A percentile compares a stretch with the other conserved stretches of the same genome.
These are phyloP conservation scores for Adoxophyes honmai DNA, from an alignment of 1,140 invertebrate species.

Conservation along the genomic window DNA sequence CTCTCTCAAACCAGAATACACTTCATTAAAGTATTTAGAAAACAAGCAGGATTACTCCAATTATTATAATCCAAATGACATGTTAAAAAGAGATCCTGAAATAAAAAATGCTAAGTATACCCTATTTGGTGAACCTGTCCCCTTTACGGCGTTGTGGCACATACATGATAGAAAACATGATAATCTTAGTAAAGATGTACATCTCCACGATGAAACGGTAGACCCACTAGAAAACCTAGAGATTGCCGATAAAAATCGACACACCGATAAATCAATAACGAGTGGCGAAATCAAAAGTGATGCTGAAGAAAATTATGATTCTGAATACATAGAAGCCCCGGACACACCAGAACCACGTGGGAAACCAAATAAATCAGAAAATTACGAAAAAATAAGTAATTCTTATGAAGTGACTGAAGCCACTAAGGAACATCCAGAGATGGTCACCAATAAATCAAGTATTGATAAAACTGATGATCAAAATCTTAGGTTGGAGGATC, in stretches of 20 bases:
- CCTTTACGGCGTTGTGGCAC: neutral
- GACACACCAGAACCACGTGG: neutral
- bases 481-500: neutral
- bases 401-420: conserved; percentile 4
- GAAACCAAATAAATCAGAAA: neutral
- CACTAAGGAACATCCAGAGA: neutral
- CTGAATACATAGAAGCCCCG: neutral
- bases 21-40: conserved; percentile 16
- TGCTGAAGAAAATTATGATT: neutral
- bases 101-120: neutral
- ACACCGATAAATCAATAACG: neutral
- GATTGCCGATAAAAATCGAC: conserved; percentile 4
- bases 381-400: neutral
- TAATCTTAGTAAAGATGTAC: conserved; percentile 12
- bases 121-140: conserved; percentile 19
- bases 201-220: conserved; percentile 6
- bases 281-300: neutral
- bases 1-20: conserved; percentile 15
- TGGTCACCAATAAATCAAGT: neutral
- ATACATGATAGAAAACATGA: neutral
- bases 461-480: neutral
- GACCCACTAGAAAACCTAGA: neutral
- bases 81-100: conserved; percentile 9
- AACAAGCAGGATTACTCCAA: conserved; percentile 17
- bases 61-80: conserved; percentile 9